Percentiles rank a stretch among this genome's conserved stretches.
Conservation (phyloP, 1,140 invertebrate species). For the Drosophila kurseongensis region DNA sequence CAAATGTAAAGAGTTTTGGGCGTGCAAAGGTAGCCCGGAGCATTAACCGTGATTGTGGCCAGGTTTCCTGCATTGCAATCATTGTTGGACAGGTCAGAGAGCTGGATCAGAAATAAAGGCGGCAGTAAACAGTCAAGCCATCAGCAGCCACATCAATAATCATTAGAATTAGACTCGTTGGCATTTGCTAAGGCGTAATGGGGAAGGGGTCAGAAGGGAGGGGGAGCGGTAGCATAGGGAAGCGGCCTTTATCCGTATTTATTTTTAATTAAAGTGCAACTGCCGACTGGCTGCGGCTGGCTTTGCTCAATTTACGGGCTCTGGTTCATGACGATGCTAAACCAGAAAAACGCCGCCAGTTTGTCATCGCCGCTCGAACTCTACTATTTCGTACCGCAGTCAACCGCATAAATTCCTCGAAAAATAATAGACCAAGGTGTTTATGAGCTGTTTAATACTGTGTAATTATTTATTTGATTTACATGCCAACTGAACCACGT, state of each 20-base stretch:
- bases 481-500: no score
- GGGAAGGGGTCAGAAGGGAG: no score
- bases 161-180: conserved; percentile 54
- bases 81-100: conserved; percentile 26
- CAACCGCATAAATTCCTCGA: conserved; percentile 35
- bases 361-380: conserved; percentile 42
- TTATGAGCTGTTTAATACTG: conserved; percentile 7
- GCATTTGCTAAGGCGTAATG: conserved; percentile 23
- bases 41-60: conserved; percentile 7
- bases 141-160: conserved; percentile 55
- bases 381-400: conserved; percentile 37
- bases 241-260: conserved; percentile 45
- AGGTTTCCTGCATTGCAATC: conserved; percentile 10
- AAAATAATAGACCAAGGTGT: conserved; percentile 22
- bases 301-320: conserved; percentile 69
- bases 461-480: conserved; percentile 9
- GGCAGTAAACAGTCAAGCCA: conserved; percentile 20
- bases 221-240: background rate
- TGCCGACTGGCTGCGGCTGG: conserved; percentile 63
- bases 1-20: conserved; percentile 13
- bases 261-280: conserved; percentile 74
- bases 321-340: conserved; percentile 9
- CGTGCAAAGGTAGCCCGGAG: conserved; percentile 4
- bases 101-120: conserved; percentile 1
- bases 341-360: conserved; percentile 28